phyloP scores from a whole-genome alignment of 2,113 vertebrate genomes.

The Gambusia holbrooki region DNA sequence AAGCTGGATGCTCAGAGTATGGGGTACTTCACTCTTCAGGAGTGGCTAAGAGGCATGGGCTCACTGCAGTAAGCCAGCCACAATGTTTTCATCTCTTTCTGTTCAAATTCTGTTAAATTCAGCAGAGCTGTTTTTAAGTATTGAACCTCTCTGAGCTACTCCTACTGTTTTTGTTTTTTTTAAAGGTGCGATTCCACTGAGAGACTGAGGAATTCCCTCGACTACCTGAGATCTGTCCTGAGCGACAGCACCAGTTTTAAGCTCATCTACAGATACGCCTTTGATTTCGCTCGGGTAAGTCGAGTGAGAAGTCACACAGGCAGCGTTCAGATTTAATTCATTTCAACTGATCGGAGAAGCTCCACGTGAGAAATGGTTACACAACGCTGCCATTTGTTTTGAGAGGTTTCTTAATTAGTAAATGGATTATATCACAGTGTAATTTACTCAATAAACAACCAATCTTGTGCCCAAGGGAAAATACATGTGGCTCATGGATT shows the following conservation, averaged over 20 bases:
- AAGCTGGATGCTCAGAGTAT: slow-evolving; percentile 99
- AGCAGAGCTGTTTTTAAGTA: not conserved
- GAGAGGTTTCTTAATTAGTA: not conserved
- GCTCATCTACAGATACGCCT: slow-evolving; percentile 99
- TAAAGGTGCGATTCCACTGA: slow-evolving; percentile 96
- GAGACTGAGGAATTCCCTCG: slow-evolving; percentile 94
- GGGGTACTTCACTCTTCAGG: slow-evolving; percentile 98
- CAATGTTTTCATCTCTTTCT: not conserved
- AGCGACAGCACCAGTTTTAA: slow-evolving; percentile 98
- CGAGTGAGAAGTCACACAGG: not conserved
- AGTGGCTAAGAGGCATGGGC: slow-evolving; percentile 99
- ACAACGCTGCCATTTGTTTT: not conserved
- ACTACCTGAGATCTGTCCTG: slow-evolving; percentile 97
- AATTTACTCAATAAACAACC: no score
- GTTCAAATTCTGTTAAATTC: not conserved
- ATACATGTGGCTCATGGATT: no score
- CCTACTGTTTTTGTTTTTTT: slow-evolving; percentile 37
- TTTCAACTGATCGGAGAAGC: slow-evolving; percentile 3
- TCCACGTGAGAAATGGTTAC: not conserved
- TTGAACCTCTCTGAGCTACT: slow-evolving; percentile 20
- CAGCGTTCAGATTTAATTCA: not conserved
- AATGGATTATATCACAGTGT: no score
- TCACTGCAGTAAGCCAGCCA: slow-evolving; percentile 90
- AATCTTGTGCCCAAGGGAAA: no score
- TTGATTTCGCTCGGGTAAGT: slow-evolving; percentile 99